Evolutionary conservation across 2,113 vertebrate genomes (phyloP).

Genomic region (Chrysochloris asiatica): DNA sequence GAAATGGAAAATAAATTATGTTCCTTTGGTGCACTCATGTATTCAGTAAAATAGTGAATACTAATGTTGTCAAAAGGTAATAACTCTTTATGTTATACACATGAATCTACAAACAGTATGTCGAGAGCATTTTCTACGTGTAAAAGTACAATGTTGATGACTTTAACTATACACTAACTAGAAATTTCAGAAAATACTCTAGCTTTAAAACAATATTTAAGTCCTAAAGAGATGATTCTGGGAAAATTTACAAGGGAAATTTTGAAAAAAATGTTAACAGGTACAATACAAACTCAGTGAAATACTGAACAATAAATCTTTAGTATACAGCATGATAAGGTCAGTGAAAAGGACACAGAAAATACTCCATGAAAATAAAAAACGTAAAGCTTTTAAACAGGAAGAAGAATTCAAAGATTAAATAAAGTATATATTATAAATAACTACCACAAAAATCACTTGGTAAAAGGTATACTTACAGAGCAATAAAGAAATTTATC

Average conservation of each 20-base stretch:
- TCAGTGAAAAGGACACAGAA: conserved; percentile 57
- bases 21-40: conserved; percentile 8
- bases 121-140: conserved; percentile 36
- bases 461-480: conserved; percentile 90
- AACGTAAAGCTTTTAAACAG: conserved; percentile 30
- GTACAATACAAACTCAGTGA: conserved; percentile 28
- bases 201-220: conserved; percentile 42
- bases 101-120: not conserved
- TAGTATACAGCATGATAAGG: not conserved
- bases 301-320: conserved; percentile 42
- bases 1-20: conserved; percentile 7
- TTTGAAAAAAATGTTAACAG: conserved; percentile 54
- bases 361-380: conserved; percentile 56
- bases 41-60: conserved; percentile 20
- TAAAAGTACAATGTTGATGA: conserved; percentile 23
- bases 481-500: conserved; percentile 95
- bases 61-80: not conserved
- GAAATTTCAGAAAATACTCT: conserved; percentile 29
- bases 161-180: conserved; percentile 36
- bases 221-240: conserved; percentile 27
- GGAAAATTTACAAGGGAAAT: conserved; percentile 25
- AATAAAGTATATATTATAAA: conserved; percentile 14
- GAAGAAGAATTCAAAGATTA: not conserved
- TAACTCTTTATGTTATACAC: not conserved
- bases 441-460: conserved; percentile 58